Conservation (phyloP, 1,140 invertebrate species). For the Agrilus planipennis region DNA sequence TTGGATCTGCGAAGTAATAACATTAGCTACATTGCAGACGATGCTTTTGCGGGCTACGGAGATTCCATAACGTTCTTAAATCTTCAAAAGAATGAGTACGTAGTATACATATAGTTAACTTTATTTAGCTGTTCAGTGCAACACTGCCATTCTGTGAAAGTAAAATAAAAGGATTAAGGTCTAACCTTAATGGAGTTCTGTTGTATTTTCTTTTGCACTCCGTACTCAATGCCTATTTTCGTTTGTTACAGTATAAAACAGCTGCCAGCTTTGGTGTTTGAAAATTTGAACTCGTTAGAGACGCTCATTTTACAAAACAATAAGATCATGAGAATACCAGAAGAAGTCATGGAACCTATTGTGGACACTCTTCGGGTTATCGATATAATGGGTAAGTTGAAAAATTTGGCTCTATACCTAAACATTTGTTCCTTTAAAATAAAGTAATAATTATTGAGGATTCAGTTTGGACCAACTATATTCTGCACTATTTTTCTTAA, state of each 20-base stretch:
- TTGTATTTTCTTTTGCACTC: too few relatives aligned
- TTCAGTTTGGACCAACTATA: too few relatives aligned
- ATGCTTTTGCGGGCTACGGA: conserved; percentile 82
- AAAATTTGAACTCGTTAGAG: conserved; percentile 78
- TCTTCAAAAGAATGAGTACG: conserved; percentile 83
- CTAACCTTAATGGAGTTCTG: too few relatives aligned
- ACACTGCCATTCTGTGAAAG: too few relatives aligned
- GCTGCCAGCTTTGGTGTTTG: conserved; percentile 65
- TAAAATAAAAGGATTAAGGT: too few relatives aligned
- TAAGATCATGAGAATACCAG: conserved; percentile 64
- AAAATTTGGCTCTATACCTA: neutral
- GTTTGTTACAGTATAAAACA: conserved; percentile 57
- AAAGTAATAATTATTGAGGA: too few relatives aligned
- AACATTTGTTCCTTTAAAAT: too few relatives aligned
- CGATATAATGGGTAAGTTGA: conserved; percentile 69
- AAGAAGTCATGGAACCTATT: conserved; percentile 80
- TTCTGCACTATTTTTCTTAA: too few relatives aligned
- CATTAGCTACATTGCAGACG: conserved; percentile 67
- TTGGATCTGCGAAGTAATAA: conserved; percentile 79
- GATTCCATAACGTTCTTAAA: conserved; percentile 84
- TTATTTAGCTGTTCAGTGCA: neutral
- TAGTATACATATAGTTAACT: conserved; percentile 8
- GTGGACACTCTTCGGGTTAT: conserved; percentile 72
- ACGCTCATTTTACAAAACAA: conserved; percentile 80
- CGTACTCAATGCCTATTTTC: too few relatives aligned